Evolutionary conservation across 2,888 invertebrate species (phyloP).

Genomic region (Noctua comes): DNA sequence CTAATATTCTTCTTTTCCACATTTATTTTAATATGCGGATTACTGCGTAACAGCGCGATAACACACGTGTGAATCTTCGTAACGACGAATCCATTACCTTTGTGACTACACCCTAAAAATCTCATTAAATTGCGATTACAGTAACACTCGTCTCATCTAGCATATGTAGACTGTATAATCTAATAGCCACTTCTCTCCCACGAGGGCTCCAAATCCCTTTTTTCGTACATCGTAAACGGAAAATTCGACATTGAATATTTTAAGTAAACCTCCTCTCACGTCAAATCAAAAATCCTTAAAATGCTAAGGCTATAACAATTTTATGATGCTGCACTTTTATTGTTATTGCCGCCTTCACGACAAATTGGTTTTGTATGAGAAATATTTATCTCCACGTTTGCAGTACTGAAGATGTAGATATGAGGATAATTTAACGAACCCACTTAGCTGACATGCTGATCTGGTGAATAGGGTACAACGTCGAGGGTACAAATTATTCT

Average conservation of each 20-base stretch:
- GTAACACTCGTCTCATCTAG: conserved; percentile 70
- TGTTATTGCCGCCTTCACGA: conserved; percentile 71
- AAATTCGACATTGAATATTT: conserved; percentile 75
- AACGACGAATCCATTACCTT: conserved; percentile 73
- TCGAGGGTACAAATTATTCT: conserved; percentile 22
- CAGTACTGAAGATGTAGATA: conserved; percentile 39
- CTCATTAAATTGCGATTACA: conserved; percentile 78
- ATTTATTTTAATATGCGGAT: conserved; percentile 61
- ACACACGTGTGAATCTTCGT: conserved; percentile 63
- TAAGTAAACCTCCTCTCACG: conserved; percentile 74
- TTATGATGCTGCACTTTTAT: conserved; percentile 78
- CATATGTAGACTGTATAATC: conserved; percentile 79
- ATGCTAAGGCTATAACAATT: conserved; percentile 72
- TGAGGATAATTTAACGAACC: conserved; percentile 46
- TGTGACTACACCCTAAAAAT: conserved; percentile 72
- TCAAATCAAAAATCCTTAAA: conserved; percentile 79
- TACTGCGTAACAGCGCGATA: conserved; percentile 54
- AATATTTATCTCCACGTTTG: conserved; percentile 61
- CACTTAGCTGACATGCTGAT: conserved; percentile 33
- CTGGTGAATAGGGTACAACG: conserved; percentile 21
- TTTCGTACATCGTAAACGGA: conserved; percentile 81
- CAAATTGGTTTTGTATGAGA: conserved; percentile 75
- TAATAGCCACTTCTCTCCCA: conserved; percentile 76
- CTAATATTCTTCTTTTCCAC: conserved; percentile 37
- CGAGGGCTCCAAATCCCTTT: conserved; percentile 76